These are phyloP conservation scores for Sebastolobus altivelis DNA, from an alignment of 2,797 vertebrate species.

Conservation along the genomic window DNA sequence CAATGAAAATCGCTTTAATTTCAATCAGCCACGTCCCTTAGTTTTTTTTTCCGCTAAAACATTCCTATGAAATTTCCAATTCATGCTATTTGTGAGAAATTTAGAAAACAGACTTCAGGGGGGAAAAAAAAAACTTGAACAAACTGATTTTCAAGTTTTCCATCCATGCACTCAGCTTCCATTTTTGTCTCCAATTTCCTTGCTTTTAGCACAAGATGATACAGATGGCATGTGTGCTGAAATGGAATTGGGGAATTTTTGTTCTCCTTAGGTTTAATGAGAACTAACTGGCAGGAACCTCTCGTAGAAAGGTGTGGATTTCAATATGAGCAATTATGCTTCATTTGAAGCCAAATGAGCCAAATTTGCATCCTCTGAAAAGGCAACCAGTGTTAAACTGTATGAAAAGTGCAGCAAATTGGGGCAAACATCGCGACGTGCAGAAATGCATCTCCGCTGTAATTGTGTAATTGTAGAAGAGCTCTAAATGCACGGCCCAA, in stretches of 20 bases:
- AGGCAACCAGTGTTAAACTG: conserved; percentile 87
- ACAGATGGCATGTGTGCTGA: conserved; percentile 86
- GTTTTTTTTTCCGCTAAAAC: conserved; percentile 19
- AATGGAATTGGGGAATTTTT: conserved; percentile 83
- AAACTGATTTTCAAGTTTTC: conserved; percentile 74
- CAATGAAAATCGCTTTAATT: conserved; percentile 63
- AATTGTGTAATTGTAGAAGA: conserved; percentile 91
- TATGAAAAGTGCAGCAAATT: conserved; percentile 90
- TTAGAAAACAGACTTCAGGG: conserved; percentile 55
- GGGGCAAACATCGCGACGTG: conserved; percentile 87
- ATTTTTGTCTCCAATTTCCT: conserved; percentile 83
- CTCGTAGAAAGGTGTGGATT: conserved; percentile 89
- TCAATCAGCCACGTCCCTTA: conserved; percentile 41
- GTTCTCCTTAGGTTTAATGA: conserved; percentile 86
- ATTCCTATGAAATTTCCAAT: conserved; percentile 50
- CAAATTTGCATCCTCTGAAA: conserved; percentile 90
- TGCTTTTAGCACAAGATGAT: conserved; percentile 86
- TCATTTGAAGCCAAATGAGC: conserved; percentile 89
- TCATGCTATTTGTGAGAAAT: conserved; percentile 57
- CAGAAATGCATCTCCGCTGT: conserved; percentile 89
- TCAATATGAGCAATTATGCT: conserved; percentile 90
- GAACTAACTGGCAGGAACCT: conserved; percentile 89
- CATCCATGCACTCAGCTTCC: conserved; percentile 74
- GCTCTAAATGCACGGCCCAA: conserved; percentile 89
- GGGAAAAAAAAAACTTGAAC: conserved; percentile 39